Evolutionary conservation across 2,888 invertebrate genomes (phyloP).

Genomic region (Lasiommata megera): DNA sequence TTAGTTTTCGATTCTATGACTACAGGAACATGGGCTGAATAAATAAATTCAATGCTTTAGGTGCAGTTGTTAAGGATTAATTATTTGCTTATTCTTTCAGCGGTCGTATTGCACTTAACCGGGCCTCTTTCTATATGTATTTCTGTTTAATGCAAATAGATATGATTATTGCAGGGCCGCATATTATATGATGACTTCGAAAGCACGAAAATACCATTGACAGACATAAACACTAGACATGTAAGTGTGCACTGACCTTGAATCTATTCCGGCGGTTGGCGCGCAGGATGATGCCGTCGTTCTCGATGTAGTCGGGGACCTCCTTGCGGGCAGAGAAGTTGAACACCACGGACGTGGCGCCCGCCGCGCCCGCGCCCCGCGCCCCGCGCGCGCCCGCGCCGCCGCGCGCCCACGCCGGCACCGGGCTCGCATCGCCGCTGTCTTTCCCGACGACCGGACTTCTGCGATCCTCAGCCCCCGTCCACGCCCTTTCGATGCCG

Average conservation of each 20-base stretch:
- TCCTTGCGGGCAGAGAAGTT: constrained; percentile 92
- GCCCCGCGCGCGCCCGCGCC: constrained; percentile 35
- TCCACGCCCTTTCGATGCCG: constrained; percentile 61
- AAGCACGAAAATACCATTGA: no score
- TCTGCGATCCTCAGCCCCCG: constrained; percentile 41
- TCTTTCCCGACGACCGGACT: constrained; percentile 39
- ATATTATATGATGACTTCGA: no score
- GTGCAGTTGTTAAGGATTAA: no score
- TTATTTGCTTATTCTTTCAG: no score
- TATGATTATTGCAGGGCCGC: no score
- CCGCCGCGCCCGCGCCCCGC: constrained; percentile 45
- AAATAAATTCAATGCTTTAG: no score
- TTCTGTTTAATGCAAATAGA: no score
- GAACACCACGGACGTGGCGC: constrained; percentile 89
- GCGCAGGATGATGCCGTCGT: constrained; percentile 89
- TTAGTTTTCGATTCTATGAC: no score
- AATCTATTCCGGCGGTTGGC: constrained; percentile 84
- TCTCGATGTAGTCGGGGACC: constrained; percentile 95
- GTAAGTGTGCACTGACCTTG: constrained; percentile 83
- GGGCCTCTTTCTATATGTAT: no score
- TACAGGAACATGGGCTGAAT: no score
- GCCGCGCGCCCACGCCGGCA: constrained; percentile 55
- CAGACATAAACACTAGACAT: no score
- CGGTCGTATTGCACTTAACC: no score
- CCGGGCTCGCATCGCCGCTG: constrained; percentile 56